phyloP scores from a whole-genome alignment of 2,113 vertebrate species.

The Sceloporus undulatus region DNA sequence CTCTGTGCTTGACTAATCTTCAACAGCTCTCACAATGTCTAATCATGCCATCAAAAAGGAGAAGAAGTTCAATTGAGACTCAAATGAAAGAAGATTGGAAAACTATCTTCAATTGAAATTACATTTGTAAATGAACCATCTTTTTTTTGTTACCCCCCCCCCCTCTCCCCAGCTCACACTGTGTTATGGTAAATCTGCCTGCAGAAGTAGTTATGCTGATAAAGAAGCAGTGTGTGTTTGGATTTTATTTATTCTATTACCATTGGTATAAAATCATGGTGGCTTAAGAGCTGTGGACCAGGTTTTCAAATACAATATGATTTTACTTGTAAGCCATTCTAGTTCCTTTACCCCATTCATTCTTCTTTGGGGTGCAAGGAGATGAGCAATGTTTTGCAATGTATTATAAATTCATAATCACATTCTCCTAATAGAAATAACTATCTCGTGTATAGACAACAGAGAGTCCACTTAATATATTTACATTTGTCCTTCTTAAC shows the following conservation, averaged over 20 bases:
- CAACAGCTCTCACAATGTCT: slow-evolving; percentile 87
- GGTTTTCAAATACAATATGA: slow-evolving; percentile 62
- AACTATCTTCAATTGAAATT: slow-evolving; percentile 90
- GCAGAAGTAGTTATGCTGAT: slow-evolving; percentile 73
- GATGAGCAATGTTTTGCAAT: not conserved
- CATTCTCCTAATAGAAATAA: slow-evolving; percentile 64
- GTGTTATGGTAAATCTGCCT: slow-evolving; percentile 82
- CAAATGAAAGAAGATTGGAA: slow-evolving; percentile 90
- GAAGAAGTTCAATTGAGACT: slow-evolving; percentile 84
- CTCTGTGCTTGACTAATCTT: slow-evolving; percentile 91
- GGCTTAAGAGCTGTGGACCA: slow-evolving; percentile 59
- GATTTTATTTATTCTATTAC: slow-evolving; percentile 75
- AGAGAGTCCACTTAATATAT: slow-evolving; percentile 57
- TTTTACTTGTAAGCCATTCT: not conserved
- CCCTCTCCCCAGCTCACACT: slow-evolving; percentile 71
- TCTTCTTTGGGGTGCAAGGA: too few relatives aligned
- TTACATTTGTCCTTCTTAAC: slow-evolving; percentile 22
- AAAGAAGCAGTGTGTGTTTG: slow-evolving; percentile 69
- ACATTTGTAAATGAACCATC: slow-evolving; percentile 93
- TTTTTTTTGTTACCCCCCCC: slow-evolving; percentile 68
- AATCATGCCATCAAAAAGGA: slow-evolving; percentile 91
- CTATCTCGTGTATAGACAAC: slow-evolving; percentile 50
- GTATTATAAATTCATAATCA: slow-evolving; percentile 57
- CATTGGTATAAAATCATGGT: slow-evolving; percentile 64
- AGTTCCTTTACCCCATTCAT: not conserved